A percentile compares a stretch with the other conserved stretches of the same genome.
These are phyloP conservation scores for Caradrina clavipalpis DNA, from an alignment of 2,888 invertebrate genomes.

Conservation along the genomic window DNA sequence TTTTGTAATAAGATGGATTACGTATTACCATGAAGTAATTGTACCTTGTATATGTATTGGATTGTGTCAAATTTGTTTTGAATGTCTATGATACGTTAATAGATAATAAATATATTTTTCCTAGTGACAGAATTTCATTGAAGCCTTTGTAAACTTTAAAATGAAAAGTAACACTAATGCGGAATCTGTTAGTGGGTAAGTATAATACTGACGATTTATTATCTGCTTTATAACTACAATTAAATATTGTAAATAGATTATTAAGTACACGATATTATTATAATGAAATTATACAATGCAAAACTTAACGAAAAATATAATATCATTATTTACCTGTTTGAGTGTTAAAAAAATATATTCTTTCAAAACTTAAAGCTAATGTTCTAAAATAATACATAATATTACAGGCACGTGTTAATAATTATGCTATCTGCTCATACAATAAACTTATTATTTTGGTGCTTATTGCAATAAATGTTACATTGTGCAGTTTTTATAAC, in stretches of 20 bases:
- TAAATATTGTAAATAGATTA: constrained; percentile 49
- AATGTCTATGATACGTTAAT: constrained; percentile 1
- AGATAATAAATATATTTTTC: constrained; percentile 28
- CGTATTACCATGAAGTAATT: background rate
- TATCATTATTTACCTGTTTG: constrained; percentile 35
- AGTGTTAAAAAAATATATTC: constrained; percentile 13
- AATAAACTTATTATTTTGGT: constrained; percentile 36
- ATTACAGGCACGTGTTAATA: constrained; percentile 48
- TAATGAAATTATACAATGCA: constrained; percentile 33
- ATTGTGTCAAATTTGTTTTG: constrained; percentile 5
- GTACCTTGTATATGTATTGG: background rate
- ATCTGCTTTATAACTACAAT: constrained; percentile 27
- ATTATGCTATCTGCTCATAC: constrained; percentile 28
- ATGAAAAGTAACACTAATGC: constrained; percentile 21
- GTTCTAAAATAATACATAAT: constrained; percentile 28
- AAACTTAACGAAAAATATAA: constrained; percentile 45
- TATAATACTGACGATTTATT: constrained; percentile 62
- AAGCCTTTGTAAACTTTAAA: constrained; percentile 2
- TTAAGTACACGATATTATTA: constrained; percentile 55
- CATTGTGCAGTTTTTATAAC: constrained; percentile 24
- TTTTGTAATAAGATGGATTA: background rate
- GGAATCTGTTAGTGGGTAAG: constrained; percentile 39
- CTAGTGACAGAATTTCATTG: constrained; percentile 18
- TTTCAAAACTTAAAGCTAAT: constrained; percentile 17
- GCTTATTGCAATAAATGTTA: constrained; percentile 36